Percentiles rank a stretch among this genome's conserved stretches.
These are phyloP conservation scores for Rhipidura dahli DNA, from an alignment of 2,113 vertebrate species.

Conservation along the genomic window DNA sequence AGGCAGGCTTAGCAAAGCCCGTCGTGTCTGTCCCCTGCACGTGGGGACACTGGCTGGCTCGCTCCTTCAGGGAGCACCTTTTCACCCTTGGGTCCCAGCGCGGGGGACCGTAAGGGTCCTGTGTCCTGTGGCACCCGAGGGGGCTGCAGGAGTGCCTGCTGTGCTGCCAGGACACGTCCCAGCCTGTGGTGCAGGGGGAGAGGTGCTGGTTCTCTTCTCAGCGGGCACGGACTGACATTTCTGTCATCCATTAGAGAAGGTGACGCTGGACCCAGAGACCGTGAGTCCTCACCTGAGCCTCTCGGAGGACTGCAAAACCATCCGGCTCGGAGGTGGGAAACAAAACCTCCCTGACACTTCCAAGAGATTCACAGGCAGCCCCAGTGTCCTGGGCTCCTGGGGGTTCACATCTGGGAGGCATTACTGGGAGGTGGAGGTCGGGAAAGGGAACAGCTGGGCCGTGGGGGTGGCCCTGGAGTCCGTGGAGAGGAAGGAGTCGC, in stretches of 20 bases:
- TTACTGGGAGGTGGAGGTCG: conserved; percentile 69
- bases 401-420: conserved; percentile 49
- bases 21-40: accelerated
- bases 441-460: conserved; percentile 26
- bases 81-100: accelerated
- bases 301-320: background rate
- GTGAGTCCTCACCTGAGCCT: conserved; percentile 16
- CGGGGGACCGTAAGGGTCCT: background rate
- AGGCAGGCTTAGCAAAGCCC: background rate
- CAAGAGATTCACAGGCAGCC: conserved; percentile 24
- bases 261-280: conserved; percentile 59
- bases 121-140: accelerated
- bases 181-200: background rate
- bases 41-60: background rate
- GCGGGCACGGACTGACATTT: accelerated
- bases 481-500: background rate
- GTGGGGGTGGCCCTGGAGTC: conserved; percentile 69
- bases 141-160: accelerated
- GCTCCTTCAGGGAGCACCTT: background rate
- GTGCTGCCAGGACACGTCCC: accelerated
- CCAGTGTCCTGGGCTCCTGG: conserved; percentile 35
- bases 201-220: background rate
- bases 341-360: background rate
- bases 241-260: background rate
- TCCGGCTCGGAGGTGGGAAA: background rate